Conservation (phyloP, 2,113 vertebrate genomes). For the Ursus arctos region DNA sequence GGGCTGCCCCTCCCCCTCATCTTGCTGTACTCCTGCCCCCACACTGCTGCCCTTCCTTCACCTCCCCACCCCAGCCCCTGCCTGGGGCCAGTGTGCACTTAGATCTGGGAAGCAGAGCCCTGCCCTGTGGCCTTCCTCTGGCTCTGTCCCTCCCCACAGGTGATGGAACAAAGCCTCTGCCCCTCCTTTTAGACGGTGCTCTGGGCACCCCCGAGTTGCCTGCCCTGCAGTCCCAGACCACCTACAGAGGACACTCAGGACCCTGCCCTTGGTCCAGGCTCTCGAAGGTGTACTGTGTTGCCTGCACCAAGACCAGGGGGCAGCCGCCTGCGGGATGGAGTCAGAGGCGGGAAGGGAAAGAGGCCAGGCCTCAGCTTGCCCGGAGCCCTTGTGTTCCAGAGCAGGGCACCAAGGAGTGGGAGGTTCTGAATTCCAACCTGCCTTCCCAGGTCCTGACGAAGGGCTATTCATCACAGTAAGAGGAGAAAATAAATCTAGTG, state of each 20-base stretch:
- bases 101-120: background rate
- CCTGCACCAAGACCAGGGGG: background rate
- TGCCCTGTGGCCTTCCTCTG: background rate
- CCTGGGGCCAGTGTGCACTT: background rate
- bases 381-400: background rate
- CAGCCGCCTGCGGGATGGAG: background rate
- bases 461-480: background rate
- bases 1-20: accelerated
- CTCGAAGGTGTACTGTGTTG: background rate
- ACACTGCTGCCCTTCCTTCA: accelerated
- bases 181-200: background rate
- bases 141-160: background rate
- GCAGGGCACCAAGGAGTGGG: background rate
- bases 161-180: background rate
- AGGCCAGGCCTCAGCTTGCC: too few relatives aligned
- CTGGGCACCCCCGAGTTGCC: background rate
- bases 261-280: background rate
- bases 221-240: background rate
- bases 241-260: background rate
- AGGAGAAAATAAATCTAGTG: background rate
- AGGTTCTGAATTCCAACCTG: background rate
- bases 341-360: background rate
- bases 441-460: background rate
- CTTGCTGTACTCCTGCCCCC: background rate
- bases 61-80: background rate